Conservation (phyloP, 2,797 vertebrate genomes). For the Hephaestus fuliginosus region DNA sequence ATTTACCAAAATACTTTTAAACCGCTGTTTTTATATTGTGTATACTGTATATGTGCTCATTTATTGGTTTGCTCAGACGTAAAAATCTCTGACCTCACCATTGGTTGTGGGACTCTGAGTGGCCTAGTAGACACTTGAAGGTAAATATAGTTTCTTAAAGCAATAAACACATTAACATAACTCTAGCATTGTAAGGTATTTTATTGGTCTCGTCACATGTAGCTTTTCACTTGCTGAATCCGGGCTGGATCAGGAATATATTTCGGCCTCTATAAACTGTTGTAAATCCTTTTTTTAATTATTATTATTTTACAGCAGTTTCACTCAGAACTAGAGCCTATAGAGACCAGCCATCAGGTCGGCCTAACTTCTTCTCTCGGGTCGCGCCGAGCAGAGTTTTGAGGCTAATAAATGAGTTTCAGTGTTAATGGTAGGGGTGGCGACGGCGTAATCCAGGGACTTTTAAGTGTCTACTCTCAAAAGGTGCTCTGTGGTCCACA, state of each 20-base stretch:
- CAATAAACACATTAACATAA: slow-evolving; percentile 87
- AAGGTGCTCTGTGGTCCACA: slow-evolving; percentile 75
- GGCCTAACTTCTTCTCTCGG: slow-evolving; percentile 45
- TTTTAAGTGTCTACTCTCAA: slow-evolving; percentile 77
- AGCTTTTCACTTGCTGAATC: slow-evolving; percentile 75
- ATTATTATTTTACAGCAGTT: slow-evolving; percentile 40
- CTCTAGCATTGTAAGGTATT: slow-evolving; percentile 72
- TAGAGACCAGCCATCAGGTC: slow-evolving; percentile 64
- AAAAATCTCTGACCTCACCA: slow-evolving; percentile 78
- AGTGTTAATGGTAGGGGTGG: slow-evolving; percentile 55
- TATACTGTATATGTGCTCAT: slow-evolving; percentile 81
- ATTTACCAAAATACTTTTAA: slow-evolving; percentile 86
- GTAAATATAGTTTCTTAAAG: slow-evolving; percentile 86
- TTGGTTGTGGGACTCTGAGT: slow-evolving; percentile 81
- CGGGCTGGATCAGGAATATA: slow-evolving; percentile 63
- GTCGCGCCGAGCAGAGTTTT: slow-evolving; percentile 38
- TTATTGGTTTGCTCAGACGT: slow-evolving; percentile 81
- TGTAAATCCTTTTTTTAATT: slow-evolving; percentile 23
- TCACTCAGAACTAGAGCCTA: slow-evolving; percentile 54
- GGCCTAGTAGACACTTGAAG: slow-evolving; percentile 84
- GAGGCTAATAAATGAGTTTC: slow-evolving; percentile 57
- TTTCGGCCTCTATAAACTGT: slow-evolving; percentile 64
- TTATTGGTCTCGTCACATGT: slow-evolving; percentile 78
- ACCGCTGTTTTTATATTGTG: slow-evolving; percentile 85
- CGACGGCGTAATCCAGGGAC: slow-evolving; percentile 66